Conservation (phyloP, 2,888 invertebrate genomes). For the Amphipoea lucens region DNA sequence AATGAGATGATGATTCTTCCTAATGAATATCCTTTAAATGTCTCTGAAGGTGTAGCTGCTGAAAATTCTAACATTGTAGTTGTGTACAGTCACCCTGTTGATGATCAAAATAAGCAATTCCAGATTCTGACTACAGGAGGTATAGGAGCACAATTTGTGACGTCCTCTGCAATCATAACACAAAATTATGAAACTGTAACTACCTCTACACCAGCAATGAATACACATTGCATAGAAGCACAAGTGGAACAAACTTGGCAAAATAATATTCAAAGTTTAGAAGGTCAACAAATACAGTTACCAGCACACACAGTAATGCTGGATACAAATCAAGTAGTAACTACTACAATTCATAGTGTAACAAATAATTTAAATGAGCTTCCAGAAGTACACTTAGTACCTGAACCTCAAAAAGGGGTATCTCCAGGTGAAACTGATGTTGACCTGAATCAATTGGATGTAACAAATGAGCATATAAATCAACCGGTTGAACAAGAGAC, state of each 20-base stretch:
- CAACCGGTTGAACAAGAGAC: slow-evolving; percentile 37
- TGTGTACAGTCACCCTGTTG: slow-evolving; percentile 91
- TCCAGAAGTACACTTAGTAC: slow-evolving; percentile 72
- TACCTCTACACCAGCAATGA: slow-evolving; percentile 86
- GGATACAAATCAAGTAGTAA: slow-evolving; percentile 60
- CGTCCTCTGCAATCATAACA: slow-evolving; percentile 83
- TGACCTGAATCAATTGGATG: slow-evolving; percentile 36
- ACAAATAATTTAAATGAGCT: slow-evolving; percentile 68
- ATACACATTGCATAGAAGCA: slow-evolving; percentile 80
- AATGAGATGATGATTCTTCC: slow-evolving; percentile 92
- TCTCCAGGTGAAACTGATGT: slow-evolving; percentile 52
- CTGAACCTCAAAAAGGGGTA: slow-evolving; percentile 59
- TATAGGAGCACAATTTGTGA: slow-evolving; percentile 82
- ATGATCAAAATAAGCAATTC: slow-evolving; percentile 90
- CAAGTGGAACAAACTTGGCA: slow-evolving; percentile 81
- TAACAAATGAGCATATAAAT: slow-evolving; percentile 46
- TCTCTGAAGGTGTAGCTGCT: slow-evolving; percentile 83
- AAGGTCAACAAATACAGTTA: slow-evolving; percentile 69
- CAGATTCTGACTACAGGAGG: slow-evolving; percentile 84
- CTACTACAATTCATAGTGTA: slow-evolving; percentile 59
- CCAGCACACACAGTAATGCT: slow-evolving; percentile 64
- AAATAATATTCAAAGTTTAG: slow-evolving; percentile 71
- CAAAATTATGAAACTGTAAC: slow-evolving; percentile 85
- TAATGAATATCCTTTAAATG: slow-evolving; percentile 90
- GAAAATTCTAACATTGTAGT: slow-evolving; percentile 92